Conservation (phyloP, 2,888 invertebrate species). For the Sialis lutaria region DNA sequence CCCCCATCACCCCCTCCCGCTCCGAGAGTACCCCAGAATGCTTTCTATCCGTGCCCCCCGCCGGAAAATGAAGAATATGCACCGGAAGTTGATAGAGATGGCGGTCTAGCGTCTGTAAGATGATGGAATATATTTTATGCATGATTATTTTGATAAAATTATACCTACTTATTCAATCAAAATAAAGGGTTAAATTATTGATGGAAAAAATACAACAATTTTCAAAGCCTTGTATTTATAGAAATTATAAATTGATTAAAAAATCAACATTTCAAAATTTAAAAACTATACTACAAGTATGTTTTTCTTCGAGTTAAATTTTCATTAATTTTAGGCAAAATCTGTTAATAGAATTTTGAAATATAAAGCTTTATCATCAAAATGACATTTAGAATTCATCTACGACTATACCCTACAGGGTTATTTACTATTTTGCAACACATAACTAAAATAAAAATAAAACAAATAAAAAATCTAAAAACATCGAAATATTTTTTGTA, state of each 20-base stretch:
- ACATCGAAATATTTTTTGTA: no score
- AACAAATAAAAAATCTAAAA: no score
- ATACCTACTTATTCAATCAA: background rate
- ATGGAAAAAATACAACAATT: constrained; percentile 1
- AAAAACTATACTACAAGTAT: no score
- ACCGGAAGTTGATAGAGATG: constrained; percentile 20
- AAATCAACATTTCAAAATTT: no score
- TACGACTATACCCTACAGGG: no score
- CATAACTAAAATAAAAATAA: no score
- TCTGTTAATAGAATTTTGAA: no score
- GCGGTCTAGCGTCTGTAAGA: constrained; percentile 1
- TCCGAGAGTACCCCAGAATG: constrained; percentile 14
- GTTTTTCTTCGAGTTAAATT: no score
- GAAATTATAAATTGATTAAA: background rate
- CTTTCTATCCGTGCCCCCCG: constrained; percentile 40
- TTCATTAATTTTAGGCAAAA: no score
- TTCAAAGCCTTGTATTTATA: background rate
- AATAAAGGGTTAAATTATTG: background rate
- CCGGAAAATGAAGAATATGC: constrained; percentile 29
- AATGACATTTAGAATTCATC: no score
- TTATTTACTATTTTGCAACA: no score
- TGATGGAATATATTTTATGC: background rate
- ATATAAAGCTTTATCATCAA: no score
- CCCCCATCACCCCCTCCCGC: constrained; percentile 16
- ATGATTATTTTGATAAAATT: background rate